A percentile compares a stretch with the other conserved stretches of the same genome.
Conservation (phyloP, 2,888 invertebrate species). For the Ornithoptera alexandrae region DNA sequence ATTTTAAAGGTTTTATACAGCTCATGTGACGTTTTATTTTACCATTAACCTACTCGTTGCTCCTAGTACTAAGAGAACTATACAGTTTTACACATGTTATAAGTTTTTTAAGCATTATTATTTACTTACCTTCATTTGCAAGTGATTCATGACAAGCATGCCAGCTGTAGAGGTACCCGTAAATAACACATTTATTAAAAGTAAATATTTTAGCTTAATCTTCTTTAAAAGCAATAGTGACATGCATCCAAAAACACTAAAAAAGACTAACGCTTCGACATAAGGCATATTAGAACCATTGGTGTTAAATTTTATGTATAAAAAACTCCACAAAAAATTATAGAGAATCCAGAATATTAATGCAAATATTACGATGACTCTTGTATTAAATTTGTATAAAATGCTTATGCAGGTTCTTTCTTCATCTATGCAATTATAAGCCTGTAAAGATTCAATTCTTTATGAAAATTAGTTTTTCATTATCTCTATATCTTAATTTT, state of each 20-base stretch:
- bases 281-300: slow-evolving; percentile 40
- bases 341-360: slow-evolving; percentile 55
- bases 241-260: slow-evolving; percentile 47
- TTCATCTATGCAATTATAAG: slow-evolving; percentile 62
- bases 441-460: slow-evolving; percentile 50
- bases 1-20: too few species aligned
- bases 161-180: slow-evolving; percentile 50
- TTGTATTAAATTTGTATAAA: slow-evolving; percentile 55
- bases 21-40: too few species aligned
- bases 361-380: slow-evolving; percentile 44
- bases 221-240: slow-evolving; percentile 48
- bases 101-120: background rate
- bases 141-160: slow-evolving; percentile 38
- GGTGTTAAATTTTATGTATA: slow-evolving; percentile 55
- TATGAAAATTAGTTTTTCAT: background rate
- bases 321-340: slow-evolving; percentile 55
- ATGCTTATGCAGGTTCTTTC: slow-evolving; percentile 57
- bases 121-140: slow-evolving; percentile 36
- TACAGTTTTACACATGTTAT: too few species aligned
- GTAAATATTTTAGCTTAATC: slow-evolving; percentile 48
- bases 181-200: slow-evolving; percentile 50
- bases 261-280: slow-evolving; percentile 46
- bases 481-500: too few species aligned
- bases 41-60: too few species aligned
- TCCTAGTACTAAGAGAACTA: too few species aligned